Base-by-base conservation (phyloP, 92 coral and sea anemone species). In the Parazoanthus darwini region DNA sequence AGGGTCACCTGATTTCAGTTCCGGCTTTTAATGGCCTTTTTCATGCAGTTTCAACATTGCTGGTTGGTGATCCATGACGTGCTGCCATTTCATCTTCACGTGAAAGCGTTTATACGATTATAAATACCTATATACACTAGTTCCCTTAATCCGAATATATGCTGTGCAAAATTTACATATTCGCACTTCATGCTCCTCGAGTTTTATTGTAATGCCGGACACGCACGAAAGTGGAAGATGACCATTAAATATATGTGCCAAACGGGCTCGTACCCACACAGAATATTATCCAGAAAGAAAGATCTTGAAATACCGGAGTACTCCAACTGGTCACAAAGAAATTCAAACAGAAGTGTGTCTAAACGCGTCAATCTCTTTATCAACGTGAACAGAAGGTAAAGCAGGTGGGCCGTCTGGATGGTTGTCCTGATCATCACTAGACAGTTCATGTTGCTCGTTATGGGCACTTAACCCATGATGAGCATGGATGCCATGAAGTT, bases 401-500 rank as follows among this genome's bases (percentile, higher is more conserved):
- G 44, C 87, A 3, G 86, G 22, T 0, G 87, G 87, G 22, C 78
- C 66, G 8, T 84, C 87, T 26, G 46, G 78, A 26, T 16, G 22
- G 38, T 4, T 70, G 14, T 71, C 78, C 35, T 71, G 79, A 50
- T 84, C 79, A 18, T 84, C 87, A 35, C 78, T 68, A 0, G 78
- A 70, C 66, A 50, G 63, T 68, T 83, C 87, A 18, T 33, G 44
- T 14, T 70, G 79, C 44, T 84, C 87, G 33, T 71, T 72, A 33
- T 68, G 87, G 67, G 10, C 22, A 33, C 18, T 33, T 44, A 71
- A 18, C 35, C 43, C 87, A 14, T 71, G 87, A 36, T 42, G 65
- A 5, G 39, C 79, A 20, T 72, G 87, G 29, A 84, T 84, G 5
- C 87, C 87, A 29, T 84, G 87, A n/a, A 84, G 77, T 71, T 84